Conservation (phyloP, 2,113 vertebrate genomes). For the Corythoichthys haematopterus region DNA sequence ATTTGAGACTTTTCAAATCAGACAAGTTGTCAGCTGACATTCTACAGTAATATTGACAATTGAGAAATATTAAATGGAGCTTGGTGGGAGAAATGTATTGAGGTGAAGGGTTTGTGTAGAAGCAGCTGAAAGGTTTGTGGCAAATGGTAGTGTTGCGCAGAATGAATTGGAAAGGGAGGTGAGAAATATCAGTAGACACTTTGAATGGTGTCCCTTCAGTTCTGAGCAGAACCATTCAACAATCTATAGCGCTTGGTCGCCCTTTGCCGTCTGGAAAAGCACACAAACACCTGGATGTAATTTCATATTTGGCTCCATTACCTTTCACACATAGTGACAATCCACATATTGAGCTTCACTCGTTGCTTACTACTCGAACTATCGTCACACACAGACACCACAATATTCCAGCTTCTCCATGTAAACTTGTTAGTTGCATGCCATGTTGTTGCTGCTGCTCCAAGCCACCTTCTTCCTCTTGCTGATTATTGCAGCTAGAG, state of each 20-base stretch:
- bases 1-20: slow-evolving; percentile 15
- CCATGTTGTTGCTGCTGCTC: slow-evolving; percentile 77
- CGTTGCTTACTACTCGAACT: slow-evolving; percentile 5
- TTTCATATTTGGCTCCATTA: slow-evolving; percentile 18
- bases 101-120: slow-evolving; percentile 3
- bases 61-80: slow-evolving; percentile 17
- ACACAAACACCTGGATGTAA: slow-evolving; percentile 15
- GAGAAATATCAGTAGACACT: not conserved
- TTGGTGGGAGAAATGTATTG: not conserved
- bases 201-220: not conserved
- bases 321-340: slow-evolving; percentile 24
- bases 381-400: slow-evolving; percentile 45
- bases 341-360: slow-evolving; percentile 24
- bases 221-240: not conserved
- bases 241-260: not conserved
- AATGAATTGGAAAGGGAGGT: not conserved
- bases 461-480: slow-evolving; percentile 79
- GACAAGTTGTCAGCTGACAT: slow-evolving; percentile 23
- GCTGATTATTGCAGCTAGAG: slow-evolving; percentile 80
- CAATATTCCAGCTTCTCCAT: slow-evolving; percentile 67
- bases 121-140: slow-evolving; percentile 1
- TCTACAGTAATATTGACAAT: slow-evolving; percentile 34
- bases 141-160: not conserved
- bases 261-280: slow-evolving; percentile 7
- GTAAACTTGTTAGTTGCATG: slow-evolving; percentile 75